A percentile compares a stretch with the other conserved stretches of the same genome.
Conservation (phyloP, 2,888 invertebrate genomes). For the Nasonovia ribisnigri region DNA sequence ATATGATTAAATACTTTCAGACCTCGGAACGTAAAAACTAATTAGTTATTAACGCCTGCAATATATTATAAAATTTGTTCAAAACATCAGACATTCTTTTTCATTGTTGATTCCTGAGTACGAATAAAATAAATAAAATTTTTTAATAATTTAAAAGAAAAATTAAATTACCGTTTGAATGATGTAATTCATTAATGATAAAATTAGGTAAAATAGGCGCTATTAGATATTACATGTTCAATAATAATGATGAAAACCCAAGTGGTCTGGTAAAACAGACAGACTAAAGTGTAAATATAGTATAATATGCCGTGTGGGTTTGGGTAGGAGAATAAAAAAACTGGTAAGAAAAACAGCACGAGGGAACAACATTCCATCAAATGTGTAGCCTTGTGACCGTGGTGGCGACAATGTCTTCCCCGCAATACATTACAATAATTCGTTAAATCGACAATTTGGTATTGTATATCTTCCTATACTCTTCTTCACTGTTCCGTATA, state of each 20-base stretch:
- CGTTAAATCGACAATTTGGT: conserved; percentile 59
- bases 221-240: neutral
- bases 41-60: neutral
- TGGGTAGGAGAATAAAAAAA: conserved; percentile 39
- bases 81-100: neutral
- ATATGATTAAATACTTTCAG: neutral
- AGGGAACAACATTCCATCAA: conserved; percentile 59
- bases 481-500: neutral
- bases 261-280: neutral
- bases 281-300: conserved; percentile 21
- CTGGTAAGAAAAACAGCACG: conserved; percentile 59
- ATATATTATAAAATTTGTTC: neutral
- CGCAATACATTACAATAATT: conserved; percentile 57
- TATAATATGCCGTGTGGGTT: neutral
- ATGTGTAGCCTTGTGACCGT: conserved; percentile 50
- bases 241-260: conserved; percentile 2
- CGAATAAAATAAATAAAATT: neutral
- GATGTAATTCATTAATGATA: neutral
- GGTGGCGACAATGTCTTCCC: conserved; percentile 58
- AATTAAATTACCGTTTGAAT: neutral
- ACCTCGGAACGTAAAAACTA: neutral
- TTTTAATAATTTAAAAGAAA: neutral
- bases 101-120: neutral
- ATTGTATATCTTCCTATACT: neutral
- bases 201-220: neutral